Evolutionary conservation across 2,797 vertebrate species (phyloP), one percentile per base, ranked within the genome.

Genomic region (Holocentrus rufus): DNA sequence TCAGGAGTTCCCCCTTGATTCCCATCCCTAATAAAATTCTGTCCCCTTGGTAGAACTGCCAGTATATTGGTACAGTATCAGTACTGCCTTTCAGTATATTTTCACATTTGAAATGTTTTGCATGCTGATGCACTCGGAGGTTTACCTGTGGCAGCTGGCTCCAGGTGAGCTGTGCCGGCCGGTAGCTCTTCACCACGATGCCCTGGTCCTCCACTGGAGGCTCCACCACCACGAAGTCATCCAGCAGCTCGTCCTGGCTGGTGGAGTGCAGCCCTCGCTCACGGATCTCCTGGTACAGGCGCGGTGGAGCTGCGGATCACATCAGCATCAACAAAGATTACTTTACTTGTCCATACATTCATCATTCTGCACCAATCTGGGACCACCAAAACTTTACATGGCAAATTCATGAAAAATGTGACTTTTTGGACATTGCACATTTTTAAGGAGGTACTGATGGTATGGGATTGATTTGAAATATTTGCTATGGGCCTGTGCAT

Each of bases 221-320:
- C 23, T 92, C 94, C 15, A 90, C 90, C 0, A 94, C 91, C 76
- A 85, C 73, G 23, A 91, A 52, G 25, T 95, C 92, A 0, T 95
- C 96, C 1, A 94, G 90, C 50, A 94, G 18, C 58, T 98, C 96
- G 0, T 97, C 96, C 0, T 95, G 95, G 90, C 88, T 91, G 74
- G 94, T 93, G 1, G 95, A 94, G 85, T 95, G 94, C 72, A 99
- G 93, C 1, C 97, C 98, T 22, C 96, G 92, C 90, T 99, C 98
- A 10, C 93, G 93, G 84, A 99, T 95, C 87, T 99, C 96, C 93
- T 99, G 98, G 76, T 99, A 99, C 60, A 99, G 92, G 42, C 58
- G 80, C 0, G 97, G 98, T 0, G 90, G 90, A 17, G 98, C 98
- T 99, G 92, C 4, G 7, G 79, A 61, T 65, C 4, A 7, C 58